Evolutionary conservation across 2,113 vertebrate genomes (phyloP), one percentile per base, ranked within the genome.

Genomic region (Lycaon pictus): DNA sequence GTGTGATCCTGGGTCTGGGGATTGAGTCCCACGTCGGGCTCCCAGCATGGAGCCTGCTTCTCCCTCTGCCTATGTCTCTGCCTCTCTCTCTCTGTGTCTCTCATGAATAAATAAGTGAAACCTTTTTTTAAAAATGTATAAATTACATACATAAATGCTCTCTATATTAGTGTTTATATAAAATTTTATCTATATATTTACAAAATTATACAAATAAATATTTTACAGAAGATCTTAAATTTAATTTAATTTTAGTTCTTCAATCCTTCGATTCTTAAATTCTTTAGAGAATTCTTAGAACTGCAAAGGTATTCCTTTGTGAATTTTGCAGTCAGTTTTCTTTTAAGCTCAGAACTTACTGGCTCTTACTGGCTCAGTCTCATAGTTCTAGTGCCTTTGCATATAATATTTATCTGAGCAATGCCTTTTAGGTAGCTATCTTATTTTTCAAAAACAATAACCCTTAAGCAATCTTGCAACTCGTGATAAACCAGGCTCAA

Each of bases 371-470:
- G 84, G 60, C 35, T 95, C 60, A 51, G 35, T 65, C 43, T 65
- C 29, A 48, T 65, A 62, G 53, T 72, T 85, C 53, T 71, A 56
- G 22, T 43, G 4, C 5, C 5, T 86, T 91, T 29, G 10, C 19
- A 71, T 27, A 11, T 71, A 58, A 32, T 29, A 71, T 69, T 85
- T 88, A 76, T 85, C 90, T 83, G 74, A 5, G 56, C 58, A 72
- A 85, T 92, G 27, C 23, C 56, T 95, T 85, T 81, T 62, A 83
- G 10, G 29, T 86, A 87, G 53, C 48, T 93, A 65, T 48, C n/a
- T 91, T 53, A 63, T 19, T 67, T 91, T 92, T 92, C 55, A 56
- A 93, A 82, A 88, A 51, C 11, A 88, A 43, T 71, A 90, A 32
- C 53, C 22, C 19, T 63, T 89, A 71, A 81, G 15, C 43, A 65